Evolutionary conservation across 2,113 vertebrate species (phyloP).

Genomic region (Malaclemys terrapin): DNA sequence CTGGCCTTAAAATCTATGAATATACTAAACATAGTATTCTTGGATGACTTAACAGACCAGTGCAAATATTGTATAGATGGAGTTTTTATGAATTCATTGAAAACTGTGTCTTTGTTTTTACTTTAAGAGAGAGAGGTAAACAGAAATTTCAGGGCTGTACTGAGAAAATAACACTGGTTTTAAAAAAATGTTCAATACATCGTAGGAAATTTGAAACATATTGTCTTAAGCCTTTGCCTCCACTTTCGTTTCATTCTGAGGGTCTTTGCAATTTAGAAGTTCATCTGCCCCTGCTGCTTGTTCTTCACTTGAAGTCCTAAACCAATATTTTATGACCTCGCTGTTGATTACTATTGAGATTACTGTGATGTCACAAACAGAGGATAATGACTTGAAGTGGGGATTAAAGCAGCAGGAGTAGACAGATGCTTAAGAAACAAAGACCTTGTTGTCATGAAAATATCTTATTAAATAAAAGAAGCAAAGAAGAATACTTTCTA

Average conservation of each 20-base stretch:
- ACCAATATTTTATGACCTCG: not conserved
- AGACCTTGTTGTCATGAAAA: not conserved
- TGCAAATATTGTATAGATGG: not conserved
- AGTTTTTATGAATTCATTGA: not conserved
- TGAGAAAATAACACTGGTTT: not conserved
- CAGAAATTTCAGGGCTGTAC: not conserved
- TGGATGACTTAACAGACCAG: not conserved
- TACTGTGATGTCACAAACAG: not conserved
- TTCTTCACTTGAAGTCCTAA: not conserved
- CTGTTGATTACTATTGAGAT: not conserved
- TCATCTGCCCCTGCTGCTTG: not conserved
- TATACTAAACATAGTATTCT: not conserved
- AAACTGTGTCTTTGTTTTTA: not conserved
- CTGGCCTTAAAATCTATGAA: not conserved
- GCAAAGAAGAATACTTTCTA: not conserved
- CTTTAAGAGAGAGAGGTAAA: not conserved
- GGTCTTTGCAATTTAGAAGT: not conserved
- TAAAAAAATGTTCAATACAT: not conserved
- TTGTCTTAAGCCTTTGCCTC: not conserved
- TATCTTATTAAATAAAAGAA: constrained; percentile 4
- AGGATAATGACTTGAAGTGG: not conserved
- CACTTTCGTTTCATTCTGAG: not conserved
- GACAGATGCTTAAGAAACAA: not conserved
- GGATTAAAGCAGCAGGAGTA: not conserved
- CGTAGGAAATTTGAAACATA: not conserved